These are phyloP conservation scores for Vanessa cardui DNA, from an alignment of 2,888 invertebrate genomes.

Conservation along the genomic window DNA sequence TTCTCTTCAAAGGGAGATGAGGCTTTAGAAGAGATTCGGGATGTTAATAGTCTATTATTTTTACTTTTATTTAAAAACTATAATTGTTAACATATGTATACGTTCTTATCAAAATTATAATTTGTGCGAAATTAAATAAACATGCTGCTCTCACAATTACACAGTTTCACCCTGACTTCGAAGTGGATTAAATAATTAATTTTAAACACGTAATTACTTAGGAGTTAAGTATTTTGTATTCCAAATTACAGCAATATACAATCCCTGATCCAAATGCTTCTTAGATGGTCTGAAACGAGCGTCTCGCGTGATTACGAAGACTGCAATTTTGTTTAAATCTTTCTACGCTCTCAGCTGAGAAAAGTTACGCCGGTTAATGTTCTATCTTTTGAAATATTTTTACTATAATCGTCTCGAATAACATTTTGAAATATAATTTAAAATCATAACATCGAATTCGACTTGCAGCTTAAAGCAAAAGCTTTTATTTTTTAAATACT, in stretches of 20 bases:
- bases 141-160: too few species aligned
- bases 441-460: too few species aligned
- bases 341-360: conserved; percentile 16
- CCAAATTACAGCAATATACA: conserved; percentile 12
- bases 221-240: not conserved
- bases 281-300: conserved; percentile 31
- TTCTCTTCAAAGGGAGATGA: too few species aligned
- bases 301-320: conserved; percentile 32
- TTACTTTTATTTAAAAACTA: too few species aligned
- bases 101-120: too few species aligned
- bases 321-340: conserved; percentile 29
- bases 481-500: too few species aligned
- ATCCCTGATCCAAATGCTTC: conserved; percentile 23
- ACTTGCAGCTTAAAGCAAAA: too few species aligned
- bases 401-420: conserved; percentile 3
- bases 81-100: too few species aligned
- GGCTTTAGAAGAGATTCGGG: too few species aligned
- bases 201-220: not conserved
- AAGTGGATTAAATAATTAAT: not conserved
- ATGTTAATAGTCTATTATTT: too few species aligned
- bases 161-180: not conserved
- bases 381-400: not conserved
- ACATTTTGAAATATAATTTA: too few species aligned
- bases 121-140: too few species aligned
- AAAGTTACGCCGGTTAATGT: conserved; percentile 8